These are phyloP conservation scores for Ips typographus DNA, from an alignment of 1,140 invertebrate species.

Conservation along the genomic window DNA sequence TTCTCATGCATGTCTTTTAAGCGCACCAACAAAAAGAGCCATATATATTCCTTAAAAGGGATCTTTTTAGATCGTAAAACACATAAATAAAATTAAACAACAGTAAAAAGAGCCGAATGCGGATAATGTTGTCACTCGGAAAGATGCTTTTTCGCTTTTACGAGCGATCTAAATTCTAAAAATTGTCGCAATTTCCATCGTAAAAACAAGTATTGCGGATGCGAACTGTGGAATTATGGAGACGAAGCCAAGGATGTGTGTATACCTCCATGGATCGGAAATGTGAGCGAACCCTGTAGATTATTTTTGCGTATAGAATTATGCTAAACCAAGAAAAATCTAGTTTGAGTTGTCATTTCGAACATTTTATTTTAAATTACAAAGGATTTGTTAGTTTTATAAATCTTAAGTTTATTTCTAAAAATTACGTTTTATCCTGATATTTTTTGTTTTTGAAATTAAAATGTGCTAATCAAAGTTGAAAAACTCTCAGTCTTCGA, in stretches of 20 bases:
- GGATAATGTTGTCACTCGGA: conserved; percentile 33
- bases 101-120: conserved; percentile 34
- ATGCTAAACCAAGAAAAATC: no score
- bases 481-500: no score
- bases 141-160: conserved; percentile 34
- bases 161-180: conserved; percentile 35
- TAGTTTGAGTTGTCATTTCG: no score
- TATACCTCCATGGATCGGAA: no score
- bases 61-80: conserved; percentile 31
- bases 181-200: conserved; percentile 30
- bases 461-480: no score
- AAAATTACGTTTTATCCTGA: no score
- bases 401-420: no score
- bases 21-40: conserved; percentile 24
- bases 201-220: conserved; percentile 32
- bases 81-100: conserved; percentile 38
- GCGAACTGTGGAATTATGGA: conserved; percentile 14
- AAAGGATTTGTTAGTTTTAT: no score
- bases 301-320: no score
- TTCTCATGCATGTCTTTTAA: conserved; percentile 25
- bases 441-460: no score
- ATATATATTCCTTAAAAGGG: conserved; percentile 26
- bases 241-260: conserved; percentile 8
- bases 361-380: no score
- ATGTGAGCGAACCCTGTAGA: no score